Conservation (phyloP, 2,888 invertebrate genomes). For the Drosophila nr. medialis region DNA sequence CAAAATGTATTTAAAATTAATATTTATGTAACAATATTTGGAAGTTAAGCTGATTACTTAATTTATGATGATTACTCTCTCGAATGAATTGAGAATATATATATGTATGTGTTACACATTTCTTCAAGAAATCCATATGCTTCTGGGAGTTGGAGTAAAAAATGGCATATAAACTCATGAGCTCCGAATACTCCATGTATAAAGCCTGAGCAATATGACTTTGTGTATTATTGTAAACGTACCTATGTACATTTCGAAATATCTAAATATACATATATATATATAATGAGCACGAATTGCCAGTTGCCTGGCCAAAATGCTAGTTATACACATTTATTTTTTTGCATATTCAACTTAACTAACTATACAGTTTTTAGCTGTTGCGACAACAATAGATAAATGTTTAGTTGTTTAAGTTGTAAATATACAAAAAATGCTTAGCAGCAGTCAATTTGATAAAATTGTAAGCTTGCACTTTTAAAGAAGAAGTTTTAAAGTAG, state of each 20-base stretch:
- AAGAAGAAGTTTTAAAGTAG: background rate
- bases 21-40: background rate
- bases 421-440: conserved; percentile 1
- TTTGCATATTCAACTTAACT: conserved; percentile 3
- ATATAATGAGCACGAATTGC: conserved; percentile 25
- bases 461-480: background rate
- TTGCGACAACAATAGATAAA: conserved; percentile 23
- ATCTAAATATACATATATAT: conserved; percentile 6
- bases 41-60: background rate
- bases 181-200: conserved; percentile 36
- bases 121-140: background rate
- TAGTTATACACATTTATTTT: conserved; percentile 19
- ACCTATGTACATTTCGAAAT: conserved; percentile 8
- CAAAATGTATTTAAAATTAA: background rate
- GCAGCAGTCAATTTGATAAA: background rate
- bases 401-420: conserved; percentile 7
- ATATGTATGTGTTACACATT: background rate
- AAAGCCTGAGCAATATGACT: conserved; percentile 31
- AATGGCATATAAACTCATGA: conserved; percentile 31
- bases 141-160: background rate
- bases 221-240: background rate
- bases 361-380: conserved; percentile 17
- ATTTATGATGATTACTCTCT: background rate
- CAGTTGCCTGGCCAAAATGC: conserved; percentile 46
- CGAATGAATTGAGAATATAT: background rate